phyloP scores from a whole-genome alignment of 2,113 vertebrate genomes.

The Brachionichthys hirsutus region DNA sequence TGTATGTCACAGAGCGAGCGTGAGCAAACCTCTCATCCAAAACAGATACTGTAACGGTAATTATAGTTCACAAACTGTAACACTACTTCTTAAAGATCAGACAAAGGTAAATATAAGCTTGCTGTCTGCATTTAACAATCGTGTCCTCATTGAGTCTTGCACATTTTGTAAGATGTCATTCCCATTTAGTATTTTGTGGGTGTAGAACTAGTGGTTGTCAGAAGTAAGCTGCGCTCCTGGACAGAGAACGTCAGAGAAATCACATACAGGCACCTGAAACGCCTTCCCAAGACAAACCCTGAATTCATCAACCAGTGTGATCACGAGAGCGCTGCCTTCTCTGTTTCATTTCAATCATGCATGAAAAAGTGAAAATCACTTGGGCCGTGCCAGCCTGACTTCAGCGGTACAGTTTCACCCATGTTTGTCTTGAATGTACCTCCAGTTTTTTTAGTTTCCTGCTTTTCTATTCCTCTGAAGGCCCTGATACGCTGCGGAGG shows the following conservation, averaged over 20 bases:
- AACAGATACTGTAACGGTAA: too few species aligned
- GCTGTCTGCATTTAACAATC: conserved; percentile 8
- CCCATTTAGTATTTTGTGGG: neutral
- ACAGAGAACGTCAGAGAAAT: too few species aligned
- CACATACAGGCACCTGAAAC: conserved; percentile 14
- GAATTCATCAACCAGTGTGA: neutral
- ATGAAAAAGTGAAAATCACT: neutral
- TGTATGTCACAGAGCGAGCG: too few species aligned
- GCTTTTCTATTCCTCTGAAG: conserved; percentile 12
- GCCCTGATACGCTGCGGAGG: conserved; percentile 10
- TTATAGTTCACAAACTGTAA: conserved; percentile 14
- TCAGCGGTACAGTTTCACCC: neutral
- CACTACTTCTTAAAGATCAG: conserved; percentile 3
- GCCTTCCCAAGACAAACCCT: conserved; percentile 22
- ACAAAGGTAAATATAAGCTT: conserved; percentile 14
- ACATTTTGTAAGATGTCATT: conserved; percentile 13
- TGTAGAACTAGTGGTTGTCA: conserved; percentile 26
- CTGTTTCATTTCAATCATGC: conserved; percentile 38
- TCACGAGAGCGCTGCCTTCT: neutral
- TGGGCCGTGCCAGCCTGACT: neutral
- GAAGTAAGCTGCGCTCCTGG: conserved; percentile 3
- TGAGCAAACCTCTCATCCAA: neutral
- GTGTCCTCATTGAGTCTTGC: neutral
- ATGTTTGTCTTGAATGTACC: conserved; percentile 28
- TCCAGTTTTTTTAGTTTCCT: conserved; percentile 11